These are phyloP conservation scores for Notechis scutatus DNA, from an alignment of 2,113 vertebrate species.

Conservation along the genomic window DNA sequence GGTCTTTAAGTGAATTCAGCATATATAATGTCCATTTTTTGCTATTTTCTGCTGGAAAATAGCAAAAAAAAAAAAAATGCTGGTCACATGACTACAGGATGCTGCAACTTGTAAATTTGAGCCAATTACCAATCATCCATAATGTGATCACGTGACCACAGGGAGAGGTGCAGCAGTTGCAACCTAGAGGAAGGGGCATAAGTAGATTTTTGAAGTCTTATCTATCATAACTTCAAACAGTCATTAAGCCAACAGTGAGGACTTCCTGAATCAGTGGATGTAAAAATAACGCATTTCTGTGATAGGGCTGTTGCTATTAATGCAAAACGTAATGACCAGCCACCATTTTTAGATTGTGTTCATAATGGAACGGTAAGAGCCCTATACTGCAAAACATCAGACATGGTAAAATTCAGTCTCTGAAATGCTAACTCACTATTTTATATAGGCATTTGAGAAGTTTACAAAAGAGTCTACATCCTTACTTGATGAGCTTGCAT, in stretches of 20 bases:
- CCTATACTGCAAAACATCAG: neutral
- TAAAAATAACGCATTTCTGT: neutral
- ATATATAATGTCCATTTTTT: neutral
- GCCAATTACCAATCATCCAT: neutral
- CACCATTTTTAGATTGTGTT: constrained; percentile 3
- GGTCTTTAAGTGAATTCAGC: neutral
- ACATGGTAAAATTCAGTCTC: neutral
- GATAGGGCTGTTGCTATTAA: neutral
- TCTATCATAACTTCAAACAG: neutral
- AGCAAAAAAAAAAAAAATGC: neutral
- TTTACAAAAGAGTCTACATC: constrained; percentile 97
- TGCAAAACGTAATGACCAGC: neutral
- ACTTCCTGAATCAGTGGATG: neutral
- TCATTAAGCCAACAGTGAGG: neutral
- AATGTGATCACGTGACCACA: neutral
- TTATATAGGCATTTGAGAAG: constrained; percentile 92
- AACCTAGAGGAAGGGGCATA: neutral
- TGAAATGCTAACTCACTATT: constrained; percentile 23
- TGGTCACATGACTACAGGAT: neutral
- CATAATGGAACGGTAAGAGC: neutral
- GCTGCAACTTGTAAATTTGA: neutral
- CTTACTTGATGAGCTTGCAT: constrained; percentile 89
- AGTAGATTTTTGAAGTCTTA: neutral
- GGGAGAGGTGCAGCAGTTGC: neutral
- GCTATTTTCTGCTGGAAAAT: neutral